A percentile compares a stretch with the other conserved stretches of the same genome.
Evolutionary conservation across 2,113 vertebrate species (phyloP).

Genomic region (Ciconia maguari): DNA sequence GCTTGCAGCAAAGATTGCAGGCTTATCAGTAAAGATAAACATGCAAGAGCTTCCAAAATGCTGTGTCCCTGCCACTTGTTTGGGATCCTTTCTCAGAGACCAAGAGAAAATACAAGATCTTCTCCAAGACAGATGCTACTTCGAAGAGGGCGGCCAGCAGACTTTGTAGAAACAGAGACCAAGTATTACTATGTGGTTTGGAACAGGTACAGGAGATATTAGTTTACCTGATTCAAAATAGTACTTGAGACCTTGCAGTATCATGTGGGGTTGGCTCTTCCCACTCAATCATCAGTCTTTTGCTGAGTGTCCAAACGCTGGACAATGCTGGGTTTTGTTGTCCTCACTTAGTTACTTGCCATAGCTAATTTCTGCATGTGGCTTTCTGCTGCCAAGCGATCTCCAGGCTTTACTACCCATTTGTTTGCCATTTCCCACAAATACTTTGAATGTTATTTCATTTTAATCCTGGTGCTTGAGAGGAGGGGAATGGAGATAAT

Average conservation of each 20-base stretch:
- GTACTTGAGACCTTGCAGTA: constrained; percentile 1
- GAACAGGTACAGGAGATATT: constrained; percentile 47
- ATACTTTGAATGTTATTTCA: background rate
- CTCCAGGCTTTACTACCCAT: background rate
- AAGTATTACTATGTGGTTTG: constrained; percentile 18
- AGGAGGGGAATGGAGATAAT: background rate
- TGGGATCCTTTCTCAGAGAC: constrained; percentile 39
- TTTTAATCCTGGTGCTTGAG: constrained; percentile 3
- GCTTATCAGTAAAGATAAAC: constrained; percentile 70
- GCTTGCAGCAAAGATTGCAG: constrained; percentile 46
- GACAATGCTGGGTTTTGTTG: constrained; percentile 22
- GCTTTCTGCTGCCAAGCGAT: background rate
- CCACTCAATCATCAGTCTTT: background rate
- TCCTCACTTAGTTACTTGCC: background rate
- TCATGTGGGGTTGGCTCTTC: constrained; percentile 11
- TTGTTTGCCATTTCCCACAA: constrained; percentile 26
- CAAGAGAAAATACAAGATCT: constrained; percentile 37
- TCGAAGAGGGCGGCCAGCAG: constrained; percentile 8
- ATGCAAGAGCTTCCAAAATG: constrained; percentile 34
- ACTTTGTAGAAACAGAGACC: background rate
- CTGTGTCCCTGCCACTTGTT: constrained; percentile 34
- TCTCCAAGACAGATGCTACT: constrained; percentile 2
- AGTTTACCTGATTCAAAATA: constrained; percentile 54
- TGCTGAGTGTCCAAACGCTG: background rate
- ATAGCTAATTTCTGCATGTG: background rate